phyloP scores from a whole-genome alignment of 2,113 vertebrate genomes.

The Numida meleagris region DNA sequence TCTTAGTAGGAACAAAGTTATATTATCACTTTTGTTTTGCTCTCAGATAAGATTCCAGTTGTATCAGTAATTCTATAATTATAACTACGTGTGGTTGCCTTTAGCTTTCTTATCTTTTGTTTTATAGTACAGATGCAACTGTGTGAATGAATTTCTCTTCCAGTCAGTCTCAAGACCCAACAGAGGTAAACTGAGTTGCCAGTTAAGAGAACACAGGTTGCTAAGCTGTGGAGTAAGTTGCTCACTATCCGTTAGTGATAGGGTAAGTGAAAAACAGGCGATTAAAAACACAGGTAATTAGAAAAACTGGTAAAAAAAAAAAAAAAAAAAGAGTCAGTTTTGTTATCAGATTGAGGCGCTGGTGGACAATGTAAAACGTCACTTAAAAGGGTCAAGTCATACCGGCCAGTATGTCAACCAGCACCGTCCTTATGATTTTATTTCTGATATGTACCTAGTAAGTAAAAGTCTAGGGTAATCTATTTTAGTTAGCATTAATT shows the following conservation, averaged over 20 bases:
- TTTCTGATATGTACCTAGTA: not conserved
- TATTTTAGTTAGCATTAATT: not conserved
- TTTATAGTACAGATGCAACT: not conserved
- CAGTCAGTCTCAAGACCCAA: not conserved
- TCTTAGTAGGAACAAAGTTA: not conserved
- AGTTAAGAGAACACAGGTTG: not conserved
- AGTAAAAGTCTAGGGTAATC: not conserved
- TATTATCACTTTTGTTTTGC: not conserved
- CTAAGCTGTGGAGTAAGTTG: not conserved
- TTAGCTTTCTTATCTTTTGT: not conserved
- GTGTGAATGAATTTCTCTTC: not conserved
- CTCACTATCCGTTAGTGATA: not conserved
- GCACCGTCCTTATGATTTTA: not conserved
- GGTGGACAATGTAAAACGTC: not conserved
- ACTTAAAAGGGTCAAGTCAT: not conserved
- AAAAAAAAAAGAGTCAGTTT: not conserved
- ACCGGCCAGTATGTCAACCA: not conserved
- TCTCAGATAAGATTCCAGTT: not conserved
- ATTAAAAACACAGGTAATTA: not conserved
- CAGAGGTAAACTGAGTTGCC: not conserved
- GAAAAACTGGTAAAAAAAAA: not conserved
- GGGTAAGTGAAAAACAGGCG: accelerated
- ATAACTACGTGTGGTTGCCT: not conserved
- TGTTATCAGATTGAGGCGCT: not conserved
- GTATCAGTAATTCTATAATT: not conserved